Evolutionary conservation across 2,888 invertebrate species (phyloP).

Genomic region (Tipula confusa): DNA sequence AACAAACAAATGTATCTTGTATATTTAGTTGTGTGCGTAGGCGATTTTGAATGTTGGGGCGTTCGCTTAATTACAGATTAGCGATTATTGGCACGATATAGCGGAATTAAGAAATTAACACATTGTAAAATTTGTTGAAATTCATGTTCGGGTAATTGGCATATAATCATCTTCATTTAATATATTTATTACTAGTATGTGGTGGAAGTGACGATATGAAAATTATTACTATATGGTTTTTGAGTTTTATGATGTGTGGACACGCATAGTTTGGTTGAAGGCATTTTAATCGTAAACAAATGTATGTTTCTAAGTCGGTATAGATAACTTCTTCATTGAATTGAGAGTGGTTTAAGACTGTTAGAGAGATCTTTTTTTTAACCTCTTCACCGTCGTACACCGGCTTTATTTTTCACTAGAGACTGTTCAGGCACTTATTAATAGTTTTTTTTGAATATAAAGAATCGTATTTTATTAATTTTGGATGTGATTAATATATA

Average conservation of each 20-base stretch:
- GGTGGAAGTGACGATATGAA: background rate
- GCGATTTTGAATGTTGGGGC: background rate
- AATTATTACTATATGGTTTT: background rate
- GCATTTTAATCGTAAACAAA: background rate
- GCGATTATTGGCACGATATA: conserved; percentile 12
- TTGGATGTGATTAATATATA: too few relatives aligned
- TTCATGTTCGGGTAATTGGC: background rate
- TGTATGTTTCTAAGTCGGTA: too few relatives aligned
- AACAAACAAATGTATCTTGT: background rate
- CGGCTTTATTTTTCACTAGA: too few relatives aligned
- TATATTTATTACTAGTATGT: too few relatives aligned
- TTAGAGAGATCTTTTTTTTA: too few relatives aligned
- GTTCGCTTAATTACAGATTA: background rate
- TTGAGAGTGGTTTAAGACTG: too few relatives aligned
- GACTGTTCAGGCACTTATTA: too few relatives aligned
- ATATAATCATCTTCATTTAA: background rate
- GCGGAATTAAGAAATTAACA: conserved; percentile 12
- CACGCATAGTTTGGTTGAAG: conserved; percentile 3
- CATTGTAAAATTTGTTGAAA: background rate
- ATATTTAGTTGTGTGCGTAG: background rate
- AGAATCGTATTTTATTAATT: too few relatives aligned
- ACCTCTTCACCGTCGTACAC: too few relatives aligned
- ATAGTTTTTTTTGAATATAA: too few relatives aligned
- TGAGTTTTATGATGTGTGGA: background rate
- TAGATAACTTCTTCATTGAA: too few relatives aligned